Conservation (phyloP, 37 sponge, comb jelly and placozoan genomes). For the Ianthella basta region DNA sequence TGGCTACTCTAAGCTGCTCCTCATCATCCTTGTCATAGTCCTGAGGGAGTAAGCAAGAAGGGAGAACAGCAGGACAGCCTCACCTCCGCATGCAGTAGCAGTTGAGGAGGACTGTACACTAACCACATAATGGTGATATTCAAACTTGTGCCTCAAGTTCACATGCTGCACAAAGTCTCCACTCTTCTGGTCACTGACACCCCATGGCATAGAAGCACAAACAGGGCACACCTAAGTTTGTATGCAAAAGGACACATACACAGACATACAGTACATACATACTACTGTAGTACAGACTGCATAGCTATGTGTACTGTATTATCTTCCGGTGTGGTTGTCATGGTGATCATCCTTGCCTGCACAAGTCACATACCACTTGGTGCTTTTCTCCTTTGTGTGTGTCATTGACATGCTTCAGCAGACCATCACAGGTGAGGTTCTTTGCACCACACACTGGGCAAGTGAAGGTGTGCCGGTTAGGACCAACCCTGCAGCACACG, state of each 20-base stretch:
- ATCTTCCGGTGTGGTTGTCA: too few species aligned
- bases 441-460: conserved; percentile 69
- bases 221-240: conserved; percentile 82
- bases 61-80: background rate
- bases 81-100: background rate
- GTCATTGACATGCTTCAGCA: conserved; percentile 39
- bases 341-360: too few species aligned
- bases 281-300: background rate
- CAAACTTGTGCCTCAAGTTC: conserved; percentile 78
- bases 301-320: background rate
- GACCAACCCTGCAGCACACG: conserved; percentile 6
- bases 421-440: conserved; percentile 54
- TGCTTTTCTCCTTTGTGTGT: background rate
- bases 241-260: too few species aligned
- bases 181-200: conserved; percentile 59
- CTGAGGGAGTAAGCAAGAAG: background rate
- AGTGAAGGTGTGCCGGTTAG: conserved; percentile 11
- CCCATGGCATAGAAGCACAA: conserved; percentile 90
- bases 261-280: background rate
- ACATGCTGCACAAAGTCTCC: conserved; percentile 66
- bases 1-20: conserved; percentile 8
- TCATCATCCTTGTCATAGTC: conserved; percentile 19
- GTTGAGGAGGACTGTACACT: background rate
- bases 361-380: too few species aligned
- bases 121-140: conserved; percentile 85